Base-by-base conservation (phyloP, 2,888 invertebrate genomes). In the Phengaris alcon region DNA sequence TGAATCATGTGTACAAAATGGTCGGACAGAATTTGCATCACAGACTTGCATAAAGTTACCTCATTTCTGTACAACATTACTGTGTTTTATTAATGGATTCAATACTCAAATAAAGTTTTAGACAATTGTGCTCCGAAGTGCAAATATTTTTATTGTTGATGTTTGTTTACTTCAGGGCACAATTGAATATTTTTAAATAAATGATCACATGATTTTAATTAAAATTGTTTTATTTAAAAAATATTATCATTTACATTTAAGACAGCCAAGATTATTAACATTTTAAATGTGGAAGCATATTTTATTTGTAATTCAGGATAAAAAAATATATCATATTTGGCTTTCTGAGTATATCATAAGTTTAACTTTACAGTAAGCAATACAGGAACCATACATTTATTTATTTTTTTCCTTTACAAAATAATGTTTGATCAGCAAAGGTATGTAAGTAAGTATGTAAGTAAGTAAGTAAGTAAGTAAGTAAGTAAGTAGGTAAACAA, bases 161-260 rank as follows among this genome's bases (percentile, higher is more conserved):
- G 15, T 72, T 54, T 52, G 7, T 72, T 52, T 72, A 51, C 13
- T 2, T 72, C 13, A 22, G 72, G 72, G 35, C 52, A 13, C 35
- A 9, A 10, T 5, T 64, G 22, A 22, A 35, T 52, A 15, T 22
- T 70, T 72, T 6, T 15, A 52, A 72, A 54, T 51, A 70, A 70
- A 70, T 51, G 70, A 70, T 22, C 52, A 72, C 22, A 15, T 35
- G 22, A 35, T 52, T 52, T 52, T 72, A 35, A 54, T 54, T 54
- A 52, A 10, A 70, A 54, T 52, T 54, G 35, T 72, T 72, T 72
- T 72, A 72, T 72, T 72, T n/a, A 54, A 52, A 51, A 72, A 72
- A 72, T 72, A 72, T 72, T 51, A 22, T 15, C 70, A 70, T 70
- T 70, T 70, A 72, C 72, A 72, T 72, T 54, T 72, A 54, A 54